Evolutionary conservation across 1,140 invertebrate species (phyloP).

Genomic region (Drosophila virilis): DNA sequence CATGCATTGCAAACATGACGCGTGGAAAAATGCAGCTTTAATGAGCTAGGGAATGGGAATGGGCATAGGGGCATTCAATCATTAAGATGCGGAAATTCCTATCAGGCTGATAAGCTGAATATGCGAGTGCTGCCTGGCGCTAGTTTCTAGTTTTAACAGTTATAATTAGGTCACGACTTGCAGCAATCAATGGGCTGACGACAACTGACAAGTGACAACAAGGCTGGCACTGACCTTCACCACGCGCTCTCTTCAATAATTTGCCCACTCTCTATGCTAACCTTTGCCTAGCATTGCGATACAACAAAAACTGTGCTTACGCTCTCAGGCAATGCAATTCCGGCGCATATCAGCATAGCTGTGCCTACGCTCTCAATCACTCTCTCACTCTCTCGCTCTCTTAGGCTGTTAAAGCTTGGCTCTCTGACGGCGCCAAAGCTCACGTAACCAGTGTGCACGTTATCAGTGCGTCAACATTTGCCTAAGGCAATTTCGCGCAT

Average conservation of each 20-base stretch:
- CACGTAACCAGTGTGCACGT: slow-evolving; percentile 46
- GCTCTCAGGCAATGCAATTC: slow-evolving; percentile 1
- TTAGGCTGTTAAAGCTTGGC: slow-evolving; percentile 24
- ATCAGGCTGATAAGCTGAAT: slow-evolving; percentile 15
- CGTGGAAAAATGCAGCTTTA: slow-evolving; percentile 1
- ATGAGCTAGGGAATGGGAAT: background rate
- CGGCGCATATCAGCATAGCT: slow-evolving; percentile 3
- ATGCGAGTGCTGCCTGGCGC: slow-evolving; percentile 11
- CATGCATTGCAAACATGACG: slow-evolving; percentile 37
- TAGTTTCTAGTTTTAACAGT: slow-evolving; percentile 6
- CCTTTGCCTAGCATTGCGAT: slow-evolving; percentile 2
- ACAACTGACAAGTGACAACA: slow-evolving; percentile 18
- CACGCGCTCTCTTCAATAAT: slow-evolving; percentile 18
- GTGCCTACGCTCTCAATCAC: slow-evolving; percentile 21
- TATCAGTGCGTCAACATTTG: slow-evolving; percentile 66
- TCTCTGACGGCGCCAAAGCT: slow-evolving; percentile 31
- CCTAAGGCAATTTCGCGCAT: slow-evolving; percentile 45
- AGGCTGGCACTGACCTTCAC: slow-evolving; percentile 46
- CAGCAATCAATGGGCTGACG: slow-evolving; percentile 25
- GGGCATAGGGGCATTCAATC: background rate
- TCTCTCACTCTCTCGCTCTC: slow-evolving; percentile 5
- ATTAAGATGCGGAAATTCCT: slow-evolving; percentile 20
- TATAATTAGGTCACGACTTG: slow-evolving; percentile 32
- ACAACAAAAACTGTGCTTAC: background rate
- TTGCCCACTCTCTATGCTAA: background rate